Conservation (phyloP, 2,888 invertebrate genomes). For the Ephialtes manifestator region DNA sequence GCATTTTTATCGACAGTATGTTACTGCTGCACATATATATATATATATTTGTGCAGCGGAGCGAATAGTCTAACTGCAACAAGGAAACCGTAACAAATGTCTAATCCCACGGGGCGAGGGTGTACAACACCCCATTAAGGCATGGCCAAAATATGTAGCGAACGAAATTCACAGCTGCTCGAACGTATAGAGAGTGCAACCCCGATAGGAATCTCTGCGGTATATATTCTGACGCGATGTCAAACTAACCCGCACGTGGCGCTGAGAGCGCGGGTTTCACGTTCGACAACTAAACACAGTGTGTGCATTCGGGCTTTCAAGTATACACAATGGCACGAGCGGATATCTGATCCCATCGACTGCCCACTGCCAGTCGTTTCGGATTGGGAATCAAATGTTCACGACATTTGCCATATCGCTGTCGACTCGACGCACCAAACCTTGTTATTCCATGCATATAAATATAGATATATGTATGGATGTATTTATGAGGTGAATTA, state of each 20-base stretch:
- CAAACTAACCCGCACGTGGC: slow-evolving; percentile 35
- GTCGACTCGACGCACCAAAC: slow-evolving; percentile 4
- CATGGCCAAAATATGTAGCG: slow-evolving; percentile 36
- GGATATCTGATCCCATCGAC: slow-evolving; percentile 32
- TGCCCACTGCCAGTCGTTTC: slow-evolving; percentile 27
- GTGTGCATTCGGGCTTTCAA: slow-evolving; percentile 14
- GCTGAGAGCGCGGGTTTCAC: slow-evolving; percentile 25
- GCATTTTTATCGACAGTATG: slow-evolving; percentile 33
- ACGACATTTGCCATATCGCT: slow-evolving; percentile 14
- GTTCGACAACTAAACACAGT: slow-evolving; percentile 10
- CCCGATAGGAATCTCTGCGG: slow-evolving; percentile 58
- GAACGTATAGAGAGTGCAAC: background rate
- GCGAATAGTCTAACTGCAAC: slow-evolving; percentile 18
- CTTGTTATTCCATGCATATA: slow-evolving; percentile 14
- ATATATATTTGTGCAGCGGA: background rate
- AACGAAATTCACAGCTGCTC: slow-evolving; percentile 67
- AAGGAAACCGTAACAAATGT: slow-evolving; percentile 57
- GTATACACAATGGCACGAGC: background rate
- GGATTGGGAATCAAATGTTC: slow-evolving; percentile 11
- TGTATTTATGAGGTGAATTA: background rate
- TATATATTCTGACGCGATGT: slow-evolving; percentile 17
- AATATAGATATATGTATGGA: background rate
- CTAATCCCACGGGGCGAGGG: slow-evolving; percentile 65
- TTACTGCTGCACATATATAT: background rate
- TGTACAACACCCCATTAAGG: slow-evolving; percentile 31